These are phyloP conservation scores for Oligia strigilis DNA, from an alignment of 2,888 invertebrate species.

Conservation along the genomic window DNA sequence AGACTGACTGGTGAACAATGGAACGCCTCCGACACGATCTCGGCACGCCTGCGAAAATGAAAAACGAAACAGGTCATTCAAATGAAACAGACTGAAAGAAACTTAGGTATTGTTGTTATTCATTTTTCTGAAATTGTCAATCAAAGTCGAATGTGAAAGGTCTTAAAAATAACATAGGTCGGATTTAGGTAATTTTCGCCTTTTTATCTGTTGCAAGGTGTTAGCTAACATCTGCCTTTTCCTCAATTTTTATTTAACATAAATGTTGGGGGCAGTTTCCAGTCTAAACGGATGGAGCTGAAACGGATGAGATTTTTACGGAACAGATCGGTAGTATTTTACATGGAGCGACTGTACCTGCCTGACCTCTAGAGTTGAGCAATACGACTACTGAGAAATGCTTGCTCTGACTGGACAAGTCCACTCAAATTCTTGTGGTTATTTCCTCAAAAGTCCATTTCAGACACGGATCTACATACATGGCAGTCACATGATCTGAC, in stretches of 20 bases:
- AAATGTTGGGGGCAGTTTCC: neutral
- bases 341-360: too few relatives aligned
- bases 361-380: too few relatives aligned
- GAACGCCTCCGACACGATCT: conserved; percentile 14
- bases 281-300: too few relatives aligned
- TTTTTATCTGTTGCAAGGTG: neutral
- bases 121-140: conserved; percentile 54
- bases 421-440: too few relatives aligned
- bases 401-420: too few relatives aligned
- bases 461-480: too few relatives aligned
- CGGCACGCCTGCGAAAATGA: conserved; percentile 49
- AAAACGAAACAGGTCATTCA: conserved; percentile 51
- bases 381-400: too few relatives aligned
- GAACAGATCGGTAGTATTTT: too few relatives aligned
- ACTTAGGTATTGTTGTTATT: conserved; percentile 53
- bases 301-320: too few relatives aligned
- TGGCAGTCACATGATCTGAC: too few relatives aligned
- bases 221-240: neutral
- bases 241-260: neutral
- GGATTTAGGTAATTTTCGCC: neutral
- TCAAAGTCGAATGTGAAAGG: conserved; percentile 46
- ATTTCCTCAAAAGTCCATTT: too few relatives aligned
- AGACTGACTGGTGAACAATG: conserved; percentile 56
- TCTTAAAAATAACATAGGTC: conserved; percentile 23
- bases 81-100: conserved; percentile 55